A percentile compares a stretch with the other conserved stretches of the same genome.
phyloP scores from a whole-genome alignment of 2,113 vertebrate genomes.

The Cyphomyrus plagiostoma region DNA sequence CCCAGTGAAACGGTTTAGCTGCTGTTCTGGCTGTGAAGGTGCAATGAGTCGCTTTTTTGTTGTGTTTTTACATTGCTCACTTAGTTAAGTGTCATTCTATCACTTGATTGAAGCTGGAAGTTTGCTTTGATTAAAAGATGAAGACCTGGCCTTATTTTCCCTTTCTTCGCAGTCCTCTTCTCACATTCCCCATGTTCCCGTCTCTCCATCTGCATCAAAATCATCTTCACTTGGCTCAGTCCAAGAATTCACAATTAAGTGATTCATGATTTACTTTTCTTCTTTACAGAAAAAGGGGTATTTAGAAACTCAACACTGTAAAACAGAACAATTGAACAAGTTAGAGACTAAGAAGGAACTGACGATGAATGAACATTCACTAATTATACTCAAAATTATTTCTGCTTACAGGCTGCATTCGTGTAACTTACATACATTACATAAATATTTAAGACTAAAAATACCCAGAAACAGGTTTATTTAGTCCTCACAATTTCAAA shows the following conservation, averaged over 20 bases:
- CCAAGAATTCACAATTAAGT: constrained; percentile 58
- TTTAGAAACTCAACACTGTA: constrained; percentile 74
- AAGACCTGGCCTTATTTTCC: constrained; percentile 55
- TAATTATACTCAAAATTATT: constrained; percentile 19
- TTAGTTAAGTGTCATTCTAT: constrained; percentile 30
- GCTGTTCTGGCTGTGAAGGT: constrained; percentile 46
- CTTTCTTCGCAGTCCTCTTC: constrained; percentile 51
- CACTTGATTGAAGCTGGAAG: constrained; percentile 50
- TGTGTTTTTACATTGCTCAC: constrained; percentile 58
- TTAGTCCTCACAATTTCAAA: not conserved
- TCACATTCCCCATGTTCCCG: constrained; percentile 45
- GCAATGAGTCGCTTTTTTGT: constrained; percentile 55
- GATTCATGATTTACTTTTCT: constrained; percentile 53
- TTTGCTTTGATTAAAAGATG: constrained; percentile 69
- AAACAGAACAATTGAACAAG: constrained; percentile 44
- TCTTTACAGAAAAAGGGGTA: constrained; percentile 60
- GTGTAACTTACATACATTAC: not conserved
- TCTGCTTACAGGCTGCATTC: not conserved
- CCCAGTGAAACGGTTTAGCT: constrained; percentile 46
- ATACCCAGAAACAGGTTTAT: not conserved
- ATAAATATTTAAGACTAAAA: not conserved
- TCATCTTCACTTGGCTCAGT: constrained; percentile 49
- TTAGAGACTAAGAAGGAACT: not conserved
- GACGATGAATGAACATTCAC: not conserved
- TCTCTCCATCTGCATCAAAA: constrained; percentile 52